These are phyloP conservation scores for Panulirus ornatus DNA, from an alignment of 1,140 invertebrate genomes.

Conservation along the genomic window DNA sequence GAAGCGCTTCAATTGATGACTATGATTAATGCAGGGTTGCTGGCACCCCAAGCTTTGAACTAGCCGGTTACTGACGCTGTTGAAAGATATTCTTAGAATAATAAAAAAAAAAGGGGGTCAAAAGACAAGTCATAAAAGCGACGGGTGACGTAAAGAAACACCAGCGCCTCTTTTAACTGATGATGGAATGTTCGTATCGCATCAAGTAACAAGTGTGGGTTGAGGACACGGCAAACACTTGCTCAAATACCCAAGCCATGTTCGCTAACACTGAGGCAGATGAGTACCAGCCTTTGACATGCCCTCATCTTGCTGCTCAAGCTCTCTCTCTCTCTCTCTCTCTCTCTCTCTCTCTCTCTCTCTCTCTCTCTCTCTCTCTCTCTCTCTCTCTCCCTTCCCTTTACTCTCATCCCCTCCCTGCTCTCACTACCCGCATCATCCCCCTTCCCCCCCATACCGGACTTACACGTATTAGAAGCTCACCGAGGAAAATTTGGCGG, in stretches of 20 bases:
- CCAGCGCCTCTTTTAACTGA: too few relatives aligned
- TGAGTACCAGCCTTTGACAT: background rate
- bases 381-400: background rate
- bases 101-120: background rate
- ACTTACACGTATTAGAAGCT: slow-evolving; percentile 1
- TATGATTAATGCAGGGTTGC: too few relatives aligned
- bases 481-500: background rate
- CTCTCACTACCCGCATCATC: background rate
- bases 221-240: background rate
- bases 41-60: too few relatives aligned
- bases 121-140: background rate
- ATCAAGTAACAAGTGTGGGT: background rate
- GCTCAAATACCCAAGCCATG: too few relatives aligned
- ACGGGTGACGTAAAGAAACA: too few relatives aligned
- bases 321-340: slow-evolving; percentile 19
- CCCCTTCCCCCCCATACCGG: background rate
- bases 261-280: too few relatives aligned
- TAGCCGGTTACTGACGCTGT: too few relatives aligned
- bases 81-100: background rate
- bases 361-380: background rate
- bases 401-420: background rate
- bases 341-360: slow-evolving; percentile 17
- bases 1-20: too few relatives aligned
- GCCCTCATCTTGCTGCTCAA: background rate
- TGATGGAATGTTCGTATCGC: too few relatives aligned